Evolutionary conservation across 2,797 vertebrate genomes (phyloP).

Genomic region (Trachops cirrhosus): DNA sequence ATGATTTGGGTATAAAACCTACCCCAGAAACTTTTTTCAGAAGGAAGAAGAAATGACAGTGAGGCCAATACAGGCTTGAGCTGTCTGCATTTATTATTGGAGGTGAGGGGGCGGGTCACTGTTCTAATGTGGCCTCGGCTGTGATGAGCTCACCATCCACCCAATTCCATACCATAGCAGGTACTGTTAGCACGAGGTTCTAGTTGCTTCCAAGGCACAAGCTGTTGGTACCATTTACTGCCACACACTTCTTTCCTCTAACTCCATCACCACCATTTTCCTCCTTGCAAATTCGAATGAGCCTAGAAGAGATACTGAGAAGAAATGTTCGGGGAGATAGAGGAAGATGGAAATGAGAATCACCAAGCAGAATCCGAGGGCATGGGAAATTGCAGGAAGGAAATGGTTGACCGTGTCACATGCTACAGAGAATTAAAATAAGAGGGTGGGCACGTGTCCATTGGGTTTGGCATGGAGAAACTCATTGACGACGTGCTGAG

Average conservation of each 20-base stretch:
- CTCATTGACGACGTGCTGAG: not conserved
- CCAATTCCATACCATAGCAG: not conserved
- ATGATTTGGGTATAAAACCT: not conserved
- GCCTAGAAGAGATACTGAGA: not conserved
- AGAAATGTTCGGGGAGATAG: not conserved
- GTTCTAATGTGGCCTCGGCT: not conserved
- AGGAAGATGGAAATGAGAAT: not conserved
- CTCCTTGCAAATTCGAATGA: not conserved
- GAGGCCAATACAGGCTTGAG: not conserved
- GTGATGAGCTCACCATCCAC: not conserved
- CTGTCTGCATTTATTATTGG: not conserved
- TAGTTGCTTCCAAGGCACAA: slow-evolving; percentile 4
- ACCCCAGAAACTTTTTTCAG: not conserved
- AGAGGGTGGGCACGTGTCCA: not conserved
- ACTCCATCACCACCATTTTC: not conserved
- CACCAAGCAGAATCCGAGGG: not conserved
- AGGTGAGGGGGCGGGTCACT: accelerated
- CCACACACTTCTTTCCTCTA: not conserved
- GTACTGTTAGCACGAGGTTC: not conserved
- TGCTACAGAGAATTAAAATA: not conserved
- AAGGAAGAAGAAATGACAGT: not conserved
- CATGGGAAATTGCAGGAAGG: not conserved
- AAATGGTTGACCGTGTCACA: not conserved
- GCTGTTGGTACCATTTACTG: not conserved
- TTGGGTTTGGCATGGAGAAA: not conserved